These are phyloP conservation scores for Sinocyclocheilus rhinocerous DNA, from an alignment of 2,113 vertebrate species.

Conservation along the genomic window DNA sequence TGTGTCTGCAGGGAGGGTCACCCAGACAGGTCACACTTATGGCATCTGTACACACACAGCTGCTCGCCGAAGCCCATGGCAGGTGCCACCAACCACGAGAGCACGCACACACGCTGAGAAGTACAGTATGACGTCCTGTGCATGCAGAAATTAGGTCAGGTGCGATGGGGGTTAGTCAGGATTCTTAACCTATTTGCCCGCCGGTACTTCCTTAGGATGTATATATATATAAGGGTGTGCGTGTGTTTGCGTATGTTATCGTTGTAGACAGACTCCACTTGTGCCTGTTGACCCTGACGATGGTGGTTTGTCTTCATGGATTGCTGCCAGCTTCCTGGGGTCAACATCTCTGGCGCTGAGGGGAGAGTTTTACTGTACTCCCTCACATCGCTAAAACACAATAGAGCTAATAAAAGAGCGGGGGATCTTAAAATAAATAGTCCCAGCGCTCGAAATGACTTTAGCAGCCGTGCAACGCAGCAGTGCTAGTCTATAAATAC, in stretches of 20 bases:
- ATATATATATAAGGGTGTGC: not conserved
- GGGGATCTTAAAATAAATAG: constrained; percentile 31
- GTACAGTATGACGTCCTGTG: constrained; percentile 8
- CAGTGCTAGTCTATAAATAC: constrained; percentile 36
- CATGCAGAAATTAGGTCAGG: constrained; percentile 15
- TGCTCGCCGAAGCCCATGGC: constrained; percentile 16
- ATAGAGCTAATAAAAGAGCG: constrained; percentile 29
- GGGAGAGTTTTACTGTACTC: constrained; percentile 27
- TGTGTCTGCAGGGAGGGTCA: constrained; percentile 25
- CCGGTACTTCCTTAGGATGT: not conserved
- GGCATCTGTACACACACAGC: constrained; percentile 44
- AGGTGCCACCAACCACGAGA: constrained; percentile 9
- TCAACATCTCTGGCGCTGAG: not conserved
- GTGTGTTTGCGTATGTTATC: not conserved
- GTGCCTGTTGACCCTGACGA: constrained; percentile 22
- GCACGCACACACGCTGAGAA: not conserved
- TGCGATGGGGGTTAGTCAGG: constrained; percentile 1
- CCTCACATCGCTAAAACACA: constrained; percentile 7
- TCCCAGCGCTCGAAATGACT: constrained; percentile 8
- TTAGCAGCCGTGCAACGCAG: not conserved
- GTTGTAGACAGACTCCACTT: constrained; percentile 26
- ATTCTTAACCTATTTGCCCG: not conserved
- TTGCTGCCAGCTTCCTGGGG: constrained; percentile 19
- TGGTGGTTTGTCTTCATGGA: constrained; percentile 15
- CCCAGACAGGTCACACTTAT: constrained; percentile 48